phyloP scores from a whole-genome alignment of 1,140 invertebrate genomes.

The Drosophila gunungcola region DNA sequence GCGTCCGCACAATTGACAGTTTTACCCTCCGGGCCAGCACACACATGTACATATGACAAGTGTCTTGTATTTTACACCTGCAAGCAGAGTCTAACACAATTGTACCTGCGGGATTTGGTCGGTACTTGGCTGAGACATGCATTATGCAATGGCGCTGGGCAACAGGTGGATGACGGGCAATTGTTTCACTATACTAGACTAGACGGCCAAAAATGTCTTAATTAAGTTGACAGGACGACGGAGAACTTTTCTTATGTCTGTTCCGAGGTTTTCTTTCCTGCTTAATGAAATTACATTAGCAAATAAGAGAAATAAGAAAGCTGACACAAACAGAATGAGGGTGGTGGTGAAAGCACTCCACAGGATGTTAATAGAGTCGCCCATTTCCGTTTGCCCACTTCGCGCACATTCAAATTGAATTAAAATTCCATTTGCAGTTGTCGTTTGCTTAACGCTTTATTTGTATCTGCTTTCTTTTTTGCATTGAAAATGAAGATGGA shows the following conservation, averaged over 20 bases:
- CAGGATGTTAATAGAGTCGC: slow-evolving; percentile 66
- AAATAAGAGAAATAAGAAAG: slow-evolving; percentile 39
- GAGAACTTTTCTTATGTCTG: slow-evolving; percentile 28
- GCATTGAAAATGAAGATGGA: slow-evolving; percentile 21
- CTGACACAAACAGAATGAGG: slow-evolving; percentile 9
- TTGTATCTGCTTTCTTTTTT: slow-evolving; percentile 8
- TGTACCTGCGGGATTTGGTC: slow-evolving; percentile 43
- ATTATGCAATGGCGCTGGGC: slow-evolving; percentile 26
- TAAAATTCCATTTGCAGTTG: slow-evolving; percentile 80
- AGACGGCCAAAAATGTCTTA: slow-evolving; percentile 15
- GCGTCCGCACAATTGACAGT: slow-evolving; percentile 72
- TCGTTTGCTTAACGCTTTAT: slow-evolving; percentile 68
- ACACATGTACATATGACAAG: slow-evolving; percentile 31
- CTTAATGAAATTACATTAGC: slow-evolving; percentile 75
- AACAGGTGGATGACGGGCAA: slow-evolving; percentile 25
- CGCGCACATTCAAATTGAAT: slow-evolving; percentile 73
- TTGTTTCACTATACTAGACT: neutral
- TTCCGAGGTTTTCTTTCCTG: slow-evolving; percentile 19
- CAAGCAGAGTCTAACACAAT: slow-evolving; percentile 44
- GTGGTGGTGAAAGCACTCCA: slow-evolving; percentile 1
- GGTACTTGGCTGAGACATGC: slow-evolving; percentile 22
- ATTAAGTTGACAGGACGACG: slow-evolving; percentile 44
- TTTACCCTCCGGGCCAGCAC: slow-evolving; percentile 31
- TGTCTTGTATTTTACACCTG: slow-evolving; percentile 48
- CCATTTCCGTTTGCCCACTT: slow-evolving; percentile 12